These are phyloP conservation scores for Pollimyrus isidori DNA, from an alignment of 2,113 vertebrate species.

Conservation along the genomic window DNA sequence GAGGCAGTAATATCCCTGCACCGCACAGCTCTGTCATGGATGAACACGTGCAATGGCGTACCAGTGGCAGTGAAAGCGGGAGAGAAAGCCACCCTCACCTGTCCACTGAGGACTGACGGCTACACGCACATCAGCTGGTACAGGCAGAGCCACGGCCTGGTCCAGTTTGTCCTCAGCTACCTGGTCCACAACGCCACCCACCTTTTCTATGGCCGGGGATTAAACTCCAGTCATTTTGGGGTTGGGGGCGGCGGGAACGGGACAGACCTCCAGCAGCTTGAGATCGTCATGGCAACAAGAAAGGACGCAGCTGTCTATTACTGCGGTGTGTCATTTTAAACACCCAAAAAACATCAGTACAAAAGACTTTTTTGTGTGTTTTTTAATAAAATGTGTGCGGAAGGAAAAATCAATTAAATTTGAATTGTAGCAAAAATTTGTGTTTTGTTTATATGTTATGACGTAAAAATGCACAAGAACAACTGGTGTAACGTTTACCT, in stretches of 20 bases:
- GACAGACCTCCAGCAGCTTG: conserved; percentile 4
- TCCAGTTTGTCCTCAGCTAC: conserved; percentile 36
- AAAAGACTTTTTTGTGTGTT: background rate
- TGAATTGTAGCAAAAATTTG: background rate
- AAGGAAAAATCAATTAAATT: background rate
- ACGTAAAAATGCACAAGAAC: background rate
- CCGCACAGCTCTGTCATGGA: conserved; percentile 25
- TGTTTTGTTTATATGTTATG: background rate
- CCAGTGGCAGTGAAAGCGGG: conserved; percentile 29
- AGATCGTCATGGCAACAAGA: conserved; percentile 17
- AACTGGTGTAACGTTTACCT: background rate
- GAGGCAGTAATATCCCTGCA: background rate
- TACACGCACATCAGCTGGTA: conserved; percentile 37
- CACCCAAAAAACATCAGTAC: background rate
- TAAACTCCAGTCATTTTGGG: conserved; percentile 25
- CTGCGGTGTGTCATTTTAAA: conserved; percentile 24
- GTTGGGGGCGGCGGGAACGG: background rate
- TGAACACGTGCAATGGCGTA: background rate
- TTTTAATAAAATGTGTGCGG: background rate
- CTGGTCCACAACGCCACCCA: conserved; percentile 8
- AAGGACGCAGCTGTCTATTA: conserved; percentile 38
- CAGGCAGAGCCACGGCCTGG: conserved; percentile 24
- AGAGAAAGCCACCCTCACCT: conserved; percentile 27
- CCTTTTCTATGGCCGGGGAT: conserved; percentile 26
- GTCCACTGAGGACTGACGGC: conserved; percentile 23